These are phyloP conservation scores for Actinemys pallida DNA, from an alignment of 2,113 vertebrate species.

Conservation along the genomic window DNA sequence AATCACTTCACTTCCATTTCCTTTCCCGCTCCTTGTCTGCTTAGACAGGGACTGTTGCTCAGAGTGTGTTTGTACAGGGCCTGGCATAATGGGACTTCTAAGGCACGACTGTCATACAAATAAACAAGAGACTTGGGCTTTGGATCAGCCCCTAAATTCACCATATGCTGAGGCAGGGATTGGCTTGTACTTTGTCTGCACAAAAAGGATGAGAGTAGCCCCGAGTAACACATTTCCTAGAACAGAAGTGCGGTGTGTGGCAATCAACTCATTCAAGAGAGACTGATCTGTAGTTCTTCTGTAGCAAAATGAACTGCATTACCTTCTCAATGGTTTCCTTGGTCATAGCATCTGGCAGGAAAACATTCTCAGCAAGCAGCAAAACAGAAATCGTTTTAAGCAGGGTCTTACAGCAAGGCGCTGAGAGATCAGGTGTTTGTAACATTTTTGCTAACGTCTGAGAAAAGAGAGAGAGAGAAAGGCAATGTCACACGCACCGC, in stretches of 20 bases:
- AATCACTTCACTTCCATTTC: background rate
- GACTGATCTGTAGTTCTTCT: background rate
- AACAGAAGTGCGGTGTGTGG: background rate
- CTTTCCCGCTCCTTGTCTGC: background rate
- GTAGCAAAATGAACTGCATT: conserved; percentile 25
- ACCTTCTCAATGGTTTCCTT: conserved; percentile 88
- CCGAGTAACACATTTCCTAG: background rate
- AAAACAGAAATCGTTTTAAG: conserved; percentile 88
- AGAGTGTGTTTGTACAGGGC: background rate
- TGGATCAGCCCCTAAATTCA: background rate
- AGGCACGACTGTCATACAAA: background rate
- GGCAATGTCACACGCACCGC: rapidly evolving
- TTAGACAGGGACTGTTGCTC: background rate
- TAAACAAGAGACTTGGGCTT: background rate
- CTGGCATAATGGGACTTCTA: background rate
- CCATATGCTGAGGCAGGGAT: background rate
- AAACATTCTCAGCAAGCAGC: conserved; percentile 86
- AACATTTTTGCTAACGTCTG: conserved; percentile 84
- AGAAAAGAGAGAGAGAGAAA: conserved; percentile 30
- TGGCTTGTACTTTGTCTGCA: background rate
- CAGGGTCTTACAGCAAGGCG: conserved; percentile 82
- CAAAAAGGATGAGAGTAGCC: background rate
- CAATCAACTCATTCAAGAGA: background rate
- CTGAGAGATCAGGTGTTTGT: conserved; percentile 75
- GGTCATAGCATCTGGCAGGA: conserved; percentile 80